Evolutionary conservation across 2,888 invertebrate species (phyloP).

Genomic region (Salpingus planirostris): DNA sequence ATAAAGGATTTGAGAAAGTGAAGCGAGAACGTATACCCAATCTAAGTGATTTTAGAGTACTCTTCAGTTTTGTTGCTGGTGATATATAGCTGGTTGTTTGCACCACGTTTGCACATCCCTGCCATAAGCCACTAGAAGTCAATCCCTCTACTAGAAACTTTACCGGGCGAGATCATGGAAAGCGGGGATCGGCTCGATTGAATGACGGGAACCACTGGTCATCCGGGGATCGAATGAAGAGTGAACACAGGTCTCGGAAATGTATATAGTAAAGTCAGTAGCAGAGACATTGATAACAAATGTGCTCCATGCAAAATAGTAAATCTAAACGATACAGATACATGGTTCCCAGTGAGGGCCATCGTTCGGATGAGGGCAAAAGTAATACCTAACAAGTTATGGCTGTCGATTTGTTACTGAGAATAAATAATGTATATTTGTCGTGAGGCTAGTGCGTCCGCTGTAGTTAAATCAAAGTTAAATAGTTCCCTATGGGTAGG

Average conservation of each 20-base stretch:
- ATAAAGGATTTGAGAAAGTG: too few species aligned
- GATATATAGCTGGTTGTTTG: slow-evolving; percentile 1
- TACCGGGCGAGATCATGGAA: slow-evolving; percentile 14
- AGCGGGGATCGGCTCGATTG: slow-evolving; percentile 5
- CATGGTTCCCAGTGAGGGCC: slow-evolving; percentile 58
- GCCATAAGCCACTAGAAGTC: slow-evolving; percentile 33
- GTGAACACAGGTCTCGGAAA: slow-evolving; percentile 14
- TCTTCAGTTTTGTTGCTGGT: neutral
- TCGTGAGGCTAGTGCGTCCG: too few species aligned
- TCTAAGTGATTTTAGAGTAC: slow-evolving; percentile 5
- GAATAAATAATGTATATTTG: too few species aligned
- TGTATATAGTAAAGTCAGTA: slow-evolving; percentile 45
- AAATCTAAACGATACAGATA: slow-evolving; percentile 58
- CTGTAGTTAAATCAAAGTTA: too few species aligned
- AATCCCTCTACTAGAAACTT: slow-evolving; percentile 35
- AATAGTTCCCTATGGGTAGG: too few species aligned
- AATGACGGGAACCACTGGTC: slow-evolving; percentile 6
- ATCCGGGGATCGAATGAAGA: slow-evolving; percentile 7
- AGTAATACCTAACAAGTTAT: too few species aligned
- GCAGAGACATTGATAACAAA: slow-evolving; percentile 44
- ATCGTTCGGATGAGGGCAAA: too few species aligned
- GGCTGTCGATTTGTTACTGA: too few species aligned
- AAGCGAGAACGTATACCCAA: too few species aligned
- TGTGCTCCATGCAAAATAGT: slow-evolving; percentile 77
- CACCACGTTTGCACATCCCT: slow-evolving; percentile 33